Evolutionary conservation across 2,113 vertebrate genomes (phyloP), one percentile per base, ranked within the genome.

Genomic region (Rhombomys opimus): DNA sequence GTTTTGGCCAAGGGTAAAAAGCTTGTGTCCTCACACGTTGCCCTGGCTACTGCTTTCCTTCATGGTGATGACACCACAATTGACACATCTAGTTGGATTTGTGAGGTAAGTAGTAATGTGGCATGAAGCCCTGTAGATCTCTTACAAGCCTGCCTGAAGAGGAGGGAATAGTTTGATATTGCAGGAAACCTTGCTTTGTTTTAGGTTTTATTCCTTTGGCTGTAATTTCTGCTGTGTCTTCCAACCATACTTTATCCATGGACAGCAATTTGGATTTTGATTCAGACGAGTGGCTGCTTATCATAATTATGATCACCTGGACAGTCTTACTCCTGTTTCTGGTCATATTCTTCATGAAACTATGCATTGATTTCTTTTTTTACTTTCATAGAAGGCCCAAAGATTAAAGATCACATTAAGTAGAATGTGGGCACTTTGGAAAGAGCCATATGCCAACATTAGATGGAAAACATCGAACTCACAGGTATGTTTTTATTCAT

Each of bases 1-100:
- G 20, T 54, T 87, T 93, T 65, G 32, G 18, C 77, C 41, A 67
- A 30, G 52, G 23, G 18, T 90, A 88, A 94, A 87, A 25, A 76
- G 7, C 46, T 5, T 70, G 22, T 89, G 23, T 13, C 78, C 35
- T 61, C 0, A 52, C 46, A 76, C 5, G 65, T 95, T 96, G 25
- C 70, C 81, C 2, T 22, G 32, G 76, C 93, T 94, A 91, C 76
- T 91, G 8, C 1, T 73, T 25, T 22, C 10, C 2, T 88, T 88
- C 12, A 65, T 81, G 52, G 2, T 63, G 12, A 67, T 96, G 94
- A 96, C 95, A 95, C 90, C 0, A 96, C 85, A 97, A 96, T 95
- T 87, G 72, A 70, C 30, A 90, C n/a, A 89, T 22, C 30, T n/a
- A 18, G 63, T 5, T 95, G 88, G 0, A 22, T 7, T 30, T 76